These are phyloP conservation scores for Lasiommata megera DNA, from an alignment of 2,888 invertebrate species.

Conservation along the genomic window DNA sequence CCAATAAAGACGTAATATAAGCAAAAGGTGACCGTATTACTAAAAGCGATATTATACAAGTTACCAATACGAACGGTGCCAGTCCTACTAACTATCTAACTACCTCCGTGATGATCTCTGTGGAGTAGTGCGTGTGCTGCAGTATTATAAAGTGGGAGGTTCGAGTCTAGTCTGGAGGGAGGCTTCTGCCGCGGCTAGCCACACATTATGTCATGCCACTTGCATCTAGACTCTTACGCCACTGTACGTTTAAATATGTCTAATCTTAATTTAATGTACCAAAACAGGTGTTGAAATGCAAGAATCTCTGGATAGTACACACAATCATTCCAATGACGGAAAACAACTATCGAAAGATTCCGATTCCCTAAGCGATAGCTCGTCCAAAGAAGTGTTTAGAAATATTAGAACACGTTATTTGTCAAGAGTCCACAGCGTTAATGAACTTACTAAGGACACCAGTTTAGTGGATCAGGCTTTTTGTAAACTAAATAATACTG, in stretches of 20 bases:
- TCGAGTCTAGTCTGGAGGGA: too few relatives aligned
- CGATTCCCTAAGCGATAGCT: constrained; percentile 58
- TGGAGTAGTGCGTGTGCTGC: too few relatives aligned
- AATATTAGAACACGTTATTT: constrained; percentile 68
- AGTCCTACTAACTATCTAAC: too few relatives aligned
- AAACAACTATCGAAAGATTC: constrained; percentile 50
- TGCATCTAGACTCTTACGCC: not conserved
- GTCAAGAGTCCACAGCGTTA: constrained; percentile 65
- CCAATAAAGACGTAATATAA: too few relatives aligned
- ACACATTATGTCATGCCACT: not conserved
- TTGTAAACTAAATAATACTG: constrained; percentile 48
- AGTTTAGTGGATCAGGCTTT: constrained; percentile 67
- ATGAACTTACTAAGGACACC: constrained; percentile 54
- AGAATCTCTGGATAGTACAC: constrained; percentile 64
- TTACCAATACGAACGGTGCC: too few relatives aligned
- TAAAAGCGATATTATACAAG: too few relatives aligned
- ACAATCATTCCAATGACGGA: constrained; percentile 56
- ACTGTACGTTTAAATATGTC: constrained; percentile 44
- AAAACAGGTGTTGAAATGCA: constrained; percentile 73
- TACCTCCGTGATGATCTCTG: too few relatives aligned
- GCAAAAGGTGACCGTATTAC: too few relatives aligned
- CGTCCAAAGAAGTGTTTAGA: constrained; percentile 63
- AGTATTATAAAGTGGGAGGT: too few relatives aligned
- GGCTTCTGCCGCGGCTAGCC: too few relatives aligned
- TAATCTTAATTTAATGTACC: constrained; percentile 67